Percentiles rank a stretch among this genome's conserved stretches.
Conservation (phyloP, 2,888 invertebrate species). For the Drosophila kambysellisi region DNA sequence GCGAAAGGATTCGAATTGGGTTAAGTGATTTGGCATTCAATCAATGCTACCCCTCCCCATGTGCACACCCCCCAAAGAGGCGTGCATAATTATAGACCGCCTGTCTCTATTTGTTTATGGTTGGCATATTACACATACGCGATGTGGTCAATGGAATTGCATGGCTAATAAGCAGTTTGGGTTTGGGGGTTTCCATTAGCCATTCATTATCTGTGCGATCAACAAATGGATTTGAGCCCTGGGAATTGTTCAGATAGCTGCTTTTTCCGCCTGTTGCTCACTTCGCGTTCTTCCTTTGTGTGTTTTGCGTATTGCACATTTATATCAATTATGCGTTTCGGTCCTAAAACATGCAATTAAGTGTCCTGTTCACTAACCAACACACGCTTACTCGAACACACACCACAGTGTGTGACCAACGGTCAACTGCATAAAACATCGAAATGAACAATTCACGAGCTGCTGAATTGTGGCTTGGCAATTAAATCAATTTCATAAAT, state of each 20-base stretch:
- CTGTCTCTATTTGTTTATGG: conserved; percentile 54
- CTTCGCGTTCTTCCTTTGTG: conserved; percentile 11
- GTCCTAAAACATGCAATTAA: conserved; percentile 49
- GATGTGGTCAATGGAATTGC: conserved; percentile 33
- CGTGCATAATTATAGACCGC: conserved; percentile 61
- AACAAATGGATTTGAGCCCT: conserved; percentile 40
- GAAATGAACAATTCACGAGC: conserved; percentile 21
- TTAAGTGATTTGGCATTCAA: conserved; percentile 77
- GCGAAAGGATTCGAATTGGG: conserved; percentile 72
- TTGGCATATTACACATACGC: conserved; percentile 56
- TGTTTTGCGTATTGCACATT: conserved; percentile 45
- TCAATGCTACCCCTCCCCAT: conserved; percentile 43
- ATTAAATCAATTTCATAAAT: conserved; percentile 42
- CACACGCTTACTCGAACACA: not conserved
- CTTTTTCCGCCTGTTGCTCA: conserved; percentile 22
- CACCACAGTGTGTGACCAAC: not conserved
- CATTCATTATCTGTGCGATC: conserved; percentile 69
- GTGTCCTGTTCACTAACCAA: conserved; percentile 5
- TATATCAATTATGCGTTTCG: conserved; percentile 71
- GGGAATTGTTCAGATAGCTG: conserved; percentile 39
- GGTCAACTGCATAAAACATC: conserved; percentile 35
- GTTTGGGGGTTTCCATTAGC: conserved; percentile 53
- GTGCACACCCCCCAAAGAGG: conserved; percentile 12
- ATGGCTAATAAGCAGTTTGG: conserved; percentile 63
- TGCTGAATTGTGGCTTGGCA: conserved; percentile 27